phyloP scores from a whole-genome alignment of 2,888 invertebrate genomes.

The Helleia helle region DNA sequence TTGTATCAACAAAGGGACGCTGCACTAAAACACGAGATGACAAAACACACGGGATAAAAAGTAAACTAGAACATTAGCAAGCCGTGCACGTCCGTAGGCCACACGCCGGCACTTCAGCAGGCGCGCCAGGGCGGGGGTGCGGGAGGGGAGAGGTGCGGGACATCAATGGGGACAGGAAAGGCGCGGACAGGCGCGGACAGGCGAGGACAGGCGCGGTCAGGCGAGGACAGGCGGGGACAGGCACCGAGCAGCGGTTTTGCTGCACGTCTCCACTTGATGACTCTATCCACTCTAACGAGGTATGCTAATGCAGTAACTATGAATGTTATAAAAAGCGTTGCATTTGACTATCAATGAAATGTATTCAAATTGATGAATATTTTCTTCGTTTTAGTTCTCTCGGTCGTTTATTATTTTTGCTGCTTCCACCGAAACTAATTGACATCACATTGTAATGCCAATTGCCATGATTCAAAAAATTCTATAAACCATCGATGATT shows the following conservation, averaged over 20 bases:
- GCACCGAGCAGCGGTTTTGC: conserved; percentile 27
- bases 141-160: too few relatives aligned
- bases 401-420: too few relatives aligned
- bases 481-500: too few relatives aligned
- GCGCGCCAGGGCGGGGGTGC: too few relatives aligned
- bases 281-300: conserved; percentile 18
- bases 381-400: neutral
- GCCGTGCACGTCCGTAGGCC: conserved; percentile 28
- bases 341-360: neutral
- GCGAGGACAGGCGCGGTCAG: too few relatives aligned
- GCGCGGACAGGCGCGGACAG: too few relatives aligned
- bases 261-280: conserved; percentile 18
- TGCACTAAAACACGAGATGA: conserved; percentile 2
- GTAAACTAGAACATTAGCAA: conserved; percentile 18
- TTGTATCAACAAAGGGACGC: neutral
- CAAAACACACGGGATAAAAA: conserved; percentile 13
- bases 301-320: conserved; percentile 4
- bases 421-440: too few relatives aligned
- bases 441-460: too few relatives aligned
- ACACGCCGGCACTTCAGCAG: too few relatives aligned
- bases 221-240: too few relatives aligned
- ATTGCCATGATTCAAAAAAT: too few relatives aligned
- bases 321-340: conserved; percentile 1
- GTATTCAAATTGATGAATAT: neutral
- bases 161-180: too few relatives aligned